phyloP scores from a whole-genome alignment of 1,140 invertebrate genomes.

The Helicoverpa armigera region DNA sequence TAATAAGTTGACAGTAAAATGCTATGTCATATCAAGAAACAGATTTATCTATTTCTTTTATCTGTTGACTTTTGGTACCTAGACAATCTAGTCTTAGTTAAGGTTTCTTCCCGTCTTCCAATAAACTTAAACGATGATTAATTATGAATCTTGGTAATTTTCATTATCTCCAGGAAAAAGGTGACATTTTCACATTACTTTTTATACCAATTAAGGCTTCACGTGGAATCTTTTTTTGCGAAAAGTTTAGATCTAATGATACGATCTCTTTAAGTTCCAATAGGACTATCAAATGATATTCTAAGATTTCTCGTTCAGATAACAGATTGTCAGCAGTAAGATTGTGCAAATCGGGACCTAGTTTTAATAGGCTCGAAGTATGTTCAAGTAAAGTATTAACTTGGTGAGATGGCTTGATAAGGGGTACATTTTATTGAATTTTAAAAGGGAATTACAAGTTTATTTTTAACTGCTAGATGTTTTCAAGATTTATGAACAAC shows the following conservation, averaged over 20 bases:
- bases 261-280: constrained; percentile 31
- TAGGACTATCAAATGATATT: constrained; percentile 33
- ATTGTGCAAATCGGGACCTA: constrained; percentile 41
- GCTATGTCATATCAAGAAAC: no score
- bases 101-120: no score
- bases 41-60: no score
- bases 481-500: no score
- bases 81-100: no score
- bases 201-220: not conserved
- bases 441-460: no score
- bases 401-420: not conserved
- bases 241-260: constrained; percentile 19
- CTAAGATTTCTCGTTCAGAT: constrained; percentile 28
- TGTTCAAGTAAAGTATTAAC: constrained; percentile 21
- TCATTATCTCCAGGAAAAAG: not conserved
- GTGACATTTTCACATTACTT: not conserved
- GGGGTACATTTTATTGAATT: not conserved
- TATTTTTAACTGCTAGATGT: no score
- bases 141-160: not conserved
- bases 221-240: not conserved
- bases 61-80: no score
- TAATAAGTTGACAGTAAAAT: no score
- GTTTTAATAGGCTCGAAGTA: constrained; percentile 42
- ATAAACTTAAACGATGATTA: no score
- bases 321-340: constrained; percentile 34